phyloP scores from a whole-genome alignment of 2,113 vertebrate genomes.

The Solea solea region DNA sequence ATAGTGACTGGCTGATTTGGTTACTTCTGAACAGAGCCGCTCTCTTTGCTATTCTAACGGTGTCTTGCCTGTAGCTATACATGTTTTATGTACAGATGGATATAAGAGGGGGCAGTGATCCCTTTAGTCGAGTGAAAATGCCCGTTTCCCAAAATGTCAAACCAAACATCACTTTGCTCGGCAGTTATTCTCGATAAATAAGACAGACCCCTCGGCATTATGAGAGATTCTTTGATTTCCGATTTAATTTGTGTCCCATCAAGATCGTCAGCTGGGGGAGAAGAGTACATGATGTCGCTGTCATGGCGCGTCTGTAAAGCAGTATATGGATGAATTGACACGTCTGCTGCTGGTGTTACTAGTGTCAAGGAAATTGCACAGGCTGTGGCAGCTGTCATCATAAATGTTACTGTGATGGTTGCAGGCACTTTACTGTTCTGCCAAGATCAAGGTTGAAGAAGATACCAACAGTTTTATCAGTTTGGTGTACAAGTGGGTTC shows the following conservation, averaged over 20 bases:
- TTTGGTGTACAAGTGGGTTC: slow-evolving; percentile 7
- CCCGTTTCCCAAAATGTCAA: no score
- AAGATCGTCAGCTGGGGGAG: slow-evolving; percentile 23
- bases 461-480: slow-evolving; percentile 28
- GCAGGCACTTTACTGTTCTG: slow-evolving; percentile 40
- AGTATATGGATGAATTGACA: slow-evolving; percentile 42
- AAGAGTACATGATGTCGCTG: slow-evolving; percentile 6
- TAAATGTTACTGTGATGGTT: slow-evolving; percentile 43
- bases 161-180: no score
- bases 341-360: slow-evolving; percentile 33
- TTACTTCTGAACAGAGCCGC: no score
- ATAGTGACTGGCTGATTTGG: background rate
- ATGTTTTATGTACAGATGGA: no score
- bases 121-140: no score
- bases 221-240: slow-evolving; percentile 3
- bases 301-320: slow-evolving; percentile 10
- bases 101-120: no score
- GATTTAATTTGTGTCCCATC: background rate
- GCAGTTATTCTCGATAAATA: no score
- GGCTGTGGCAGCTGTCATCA: slow-evolving; percentile 40
- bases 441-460: slow-evolving; percentile 35
- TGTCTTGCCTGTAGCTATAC: background rate
- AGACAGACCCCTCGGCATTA: no score
- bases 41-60: background rate
- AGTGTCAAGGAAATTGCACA: slow-evolving; percentile 48